Base-by-base conservation (phyloP, 2,113 vertebrate genomes). In the Narcine bancroftii region DNA sequence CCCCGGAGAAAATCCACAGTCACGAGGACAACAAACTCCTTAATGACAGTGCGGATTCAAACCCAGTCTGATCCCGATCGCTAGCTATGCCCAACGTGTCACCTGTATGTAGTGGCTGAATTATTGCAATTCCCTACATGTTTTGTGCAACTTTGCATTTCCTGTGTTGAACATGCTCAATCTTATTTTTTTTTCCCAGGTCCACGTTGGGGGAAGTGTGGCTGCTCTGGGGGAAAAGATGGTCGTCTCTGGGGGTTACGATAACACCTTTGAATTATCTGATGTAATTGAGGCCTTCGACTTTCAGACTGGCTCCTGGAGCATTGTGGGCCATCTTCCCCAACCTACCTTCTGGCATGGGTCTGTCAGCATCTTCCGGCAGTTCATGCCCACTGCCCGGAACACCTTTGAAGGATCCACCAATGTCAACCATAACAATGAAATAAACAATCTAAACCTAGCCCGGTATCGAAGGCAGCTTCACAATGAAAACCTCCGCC, bases 341-440 rank as follows among this genome's bases (percentile, higher is more conserved):
- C 98, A 99, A 94, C 97, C 98, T 65, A 99, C 97, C 92, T 99
- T 99, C 96, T 99, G 99, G 99, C 99, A 99, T 0, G 97, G 98
- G 95, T 99, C 97, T 0, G 99, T 99, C 95, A 99, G 98, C 96
- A 99, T 99, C 50, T 99, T 99, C 95, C 97, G 99, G 0, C 99
- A 99, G 96, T 99, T 99, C 96, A 99, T 99, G 99, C 98, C 98
- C 0, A 96, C 96, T 83, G 96, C 97, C 11, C 95, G 95, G 0
- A 95, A 94, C 4, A 95, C 96, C 0, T 97, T 97, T 0, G 96
- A 97, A 0, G 92, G 96, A 36, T 93, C 95, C 3, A 93, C 94
- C 0, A 45, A 66, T 6, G 97, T 98, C 93, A 11, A 93, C 0
- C 94, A 96, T 0, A 56, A 92, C 73, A 36, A 53, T 10, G 96